phyloP scores from a whole-genome alignment of 2,113 vertebrate species.

The Rhinichthys klamathensis region DNA sequence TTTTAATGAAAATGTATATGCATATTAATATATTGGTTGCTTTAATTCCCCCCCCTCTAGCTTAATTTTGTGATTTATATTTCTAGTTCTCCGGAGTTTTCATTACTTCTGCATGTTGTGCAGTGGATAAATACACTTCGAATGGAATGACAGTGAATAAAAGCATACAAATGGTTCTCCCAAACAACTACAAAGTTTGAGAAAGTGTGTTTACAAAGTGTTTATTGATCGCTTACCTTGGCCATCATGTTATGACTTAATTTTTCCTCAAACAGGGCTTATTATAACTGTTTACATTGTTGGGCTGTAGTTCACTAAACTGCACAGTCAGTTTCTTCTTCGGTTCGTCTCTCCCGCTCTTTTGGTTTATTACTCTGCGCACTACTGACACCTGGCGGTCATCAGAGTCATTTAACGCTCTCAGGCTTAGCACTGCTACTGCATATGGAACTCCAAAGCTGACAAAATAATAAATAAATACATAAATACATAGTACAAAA shows the following conservation, averaged over 20 bases:
- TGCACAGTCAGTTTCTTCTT: neutral
- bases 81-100: neutral
- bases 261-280: no score
- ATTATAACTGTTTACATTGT: neutral
- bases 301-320: no score
- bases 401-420: neutral
- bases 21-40: neutral
- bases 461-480: no score
- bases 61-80: neutral
- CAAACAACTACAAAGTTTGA: neutral
- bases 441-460: neutral
- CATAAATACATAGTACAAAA: neutral
- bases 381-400: neutral
- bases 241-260: neutral
- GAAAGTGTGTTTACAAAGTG: neutral
- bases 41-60: neutral
- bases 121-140: neutral
- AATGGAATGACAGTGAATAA: neutral
- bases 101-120: neutral
- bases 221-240: neutral
- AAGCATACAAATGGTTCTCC: neutral
- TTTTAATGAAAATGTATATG: neutral
- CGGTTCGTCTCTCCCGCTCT: slow-evolving; percentile 20
- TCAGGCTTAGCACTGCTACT: neutral
- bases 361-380: neutral